phyloP scores from a whole-genome alignment of 2,888 invertebrate species.

The Crepidodera aurea region DNA sequence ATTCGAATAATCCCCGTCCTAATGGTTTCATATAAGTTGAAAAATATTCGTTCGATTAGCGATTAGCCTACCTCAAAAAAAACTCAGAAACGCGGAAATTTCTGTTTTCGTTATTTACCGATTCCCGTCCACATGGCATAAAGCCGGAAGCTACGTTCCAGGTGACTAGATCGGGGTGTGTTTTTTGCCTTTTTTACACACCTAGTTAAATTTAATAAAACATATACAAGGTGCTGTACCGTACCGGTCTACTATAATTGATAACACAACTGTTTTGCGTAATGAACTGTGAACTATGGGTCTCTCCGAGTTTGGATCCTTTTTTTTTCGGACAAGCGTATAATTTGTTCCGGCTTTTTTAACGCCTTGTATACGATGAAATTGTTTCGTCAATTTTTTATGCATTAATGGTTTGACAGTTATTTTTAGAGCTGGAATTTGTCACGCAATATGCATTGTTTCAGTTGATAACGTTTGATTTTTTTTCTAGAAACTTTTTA shows the following conservation, averaged over 20 bases:
- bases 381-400: constrained; percentile 30
- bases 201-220: constrained; percentile 53
- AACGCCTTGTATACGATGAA: constrained; percentile 33
- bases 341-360: constrained; percentile 39
- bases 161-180: constrained; percentile 47
- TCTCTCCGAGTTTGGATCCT: constrained; percentile 34
- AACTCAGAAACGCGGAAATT: too few species aligned
- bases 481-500: too few species aligned
- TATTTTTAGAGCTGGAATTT: too few species aligned
- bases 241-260: constrained; percentile 49
- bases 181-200: constrained; percentile 49
- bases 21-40: too few species aligned
- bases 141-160: constrained; percentile 41
- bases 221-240: constrained; percentile 50
- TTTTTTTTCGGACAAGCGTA: constrained; percentile 18
- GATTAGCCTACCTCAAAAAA: too few species aligned
- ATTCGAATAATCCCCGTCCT: too few species aligned
- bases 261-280: constrained; percentile 54
- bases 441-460: too few species aligned
- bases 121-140: constrained; percentile 21
- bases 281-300: constrained; percentile 51
- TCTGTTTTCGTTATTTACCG: neutral
- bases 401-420: constrained; percentile 17
- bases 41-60: too few species aligned
- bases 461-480: too few species aligned